phyloP scores from a whole-genome alignment of 2,888 invertebrate genomes.

The Machimus atricapillus region DNA sequence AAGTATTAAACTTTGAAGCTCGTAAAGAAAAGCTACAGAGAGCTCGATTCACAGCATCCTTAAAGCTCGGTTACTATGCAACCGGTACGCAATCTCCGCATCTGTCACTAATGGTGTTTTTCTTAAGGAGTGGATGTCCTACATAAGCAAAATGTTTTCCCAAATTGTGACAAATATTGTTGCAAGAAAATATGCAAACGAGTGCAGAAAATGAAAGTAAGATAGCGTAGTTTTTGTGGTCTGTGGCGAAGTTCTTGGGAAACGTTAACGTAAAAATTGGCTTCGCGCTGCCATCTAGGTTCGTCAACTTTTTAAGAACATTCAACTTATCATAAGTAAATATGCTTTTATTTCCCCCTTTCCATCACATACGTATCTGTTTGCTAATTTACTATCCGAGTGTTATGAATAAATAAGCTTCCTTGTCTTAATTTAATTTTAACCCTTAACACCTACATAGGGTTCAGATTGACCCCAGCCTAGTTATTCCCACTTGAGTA shows the following conservation, averaged over 20 bases:
- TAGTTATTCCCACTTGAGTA: no score
- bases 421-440: neutral
- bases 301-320: neutral
- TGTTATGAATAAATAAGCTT: neutral
- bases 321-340: neutral
- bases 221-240: neutral
- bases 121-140: neutral
- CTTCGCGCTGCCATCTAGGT: neutral
- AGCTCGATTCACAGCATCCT: neutral
- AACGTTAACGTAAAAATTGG: neutral
- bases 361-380: neutral
- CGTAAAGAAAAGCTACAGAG: neutral
- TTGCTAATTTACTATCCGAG: neutral
- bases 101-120: slow-evolving; percentile 5
- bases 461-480: no score
- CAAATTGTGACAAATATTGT: neutral
- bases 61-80: slow-evolving; percentile 10
- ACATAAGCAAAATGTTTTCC: neutral
- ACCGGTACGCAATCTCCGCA: slow-evolving; percentile 17
- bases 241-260: neutral
- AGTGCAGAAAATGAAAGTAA: neutral
- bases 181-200: neutral
- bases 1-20: neutral
- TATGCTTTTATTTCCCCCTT: neutral
- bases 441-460: no score